These are phyloP conservation scores for Andricus curvator DNA, from an alignment of 2,888 invertebrate species.

Conservation along the genomic window DNA sequence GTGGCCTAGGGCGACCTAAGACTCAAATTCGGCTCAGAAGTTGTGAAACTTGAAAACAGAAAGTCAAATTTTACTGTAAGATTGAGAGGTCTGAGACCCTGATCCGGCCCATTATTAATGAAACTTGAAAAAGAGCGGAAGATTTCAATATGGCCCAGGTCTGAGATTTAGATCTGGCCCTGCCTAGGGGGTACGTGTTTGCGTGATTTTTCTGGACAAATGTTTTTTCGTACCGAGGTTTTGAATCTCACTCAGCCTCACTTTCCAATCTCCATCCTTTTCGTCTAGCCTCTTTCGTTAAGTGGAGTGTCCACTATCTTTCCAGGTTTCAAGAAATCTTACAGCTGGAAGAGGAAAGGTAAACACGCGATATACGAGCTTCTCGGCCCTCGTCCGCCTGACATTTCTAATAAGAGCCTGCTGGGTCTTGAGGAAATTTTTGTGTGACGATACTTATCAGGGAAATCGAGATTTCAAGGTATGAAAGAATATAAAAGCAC, in stretches of 20 bases:
- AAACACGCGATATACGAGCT: constrained; percentile 57
- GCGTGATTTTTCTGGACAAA: constrained; percentile 46
- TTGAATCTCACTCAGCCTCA: constrained; percentile 50
- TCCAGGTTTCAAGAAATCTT: constrained; percentile 57
- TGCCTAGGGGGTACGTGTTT: neutral
- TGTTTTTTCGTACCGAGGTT: constrained; percentile 41
- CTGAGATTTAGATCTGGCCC: too few relatives aligned
- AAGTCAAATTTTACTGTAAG: too few relatives aligned
- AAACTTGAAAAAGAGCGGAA: too few relatives aligned
- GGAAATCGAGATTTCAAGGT: neutral
- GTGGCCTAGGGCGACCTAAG: too few relatives aligned
- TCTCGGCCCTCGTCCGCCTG: constrained; percentile 38
- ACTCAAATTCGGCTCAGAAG: too few relatives aligned
- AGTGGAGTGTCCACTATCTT: constrained; percentile 68
- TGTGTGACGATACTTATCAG: neutral
- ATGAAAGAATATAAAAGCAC: neutral
- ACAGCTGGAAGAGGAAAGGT: constrained; percentile 44
- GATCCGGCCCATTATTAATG: too few relatives aligned
- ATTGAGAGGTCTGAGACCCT: too few relatives aligned
- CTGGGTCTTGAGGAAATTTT: neutral
- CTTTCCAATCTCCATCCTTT: constrained; percentile 45
- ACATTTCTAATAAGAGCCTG: constrained; percentile 15
- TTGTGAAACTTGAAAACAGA: too few relatives aligned
- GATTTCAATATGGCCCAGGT: too few relatives aligned
- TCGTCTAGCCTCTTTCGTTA: constrained; percentile 49